phyloP scores from a whole-genome alignment of 2,888 invertebrate species.

The Yponomeuta malinellus region DNA sequence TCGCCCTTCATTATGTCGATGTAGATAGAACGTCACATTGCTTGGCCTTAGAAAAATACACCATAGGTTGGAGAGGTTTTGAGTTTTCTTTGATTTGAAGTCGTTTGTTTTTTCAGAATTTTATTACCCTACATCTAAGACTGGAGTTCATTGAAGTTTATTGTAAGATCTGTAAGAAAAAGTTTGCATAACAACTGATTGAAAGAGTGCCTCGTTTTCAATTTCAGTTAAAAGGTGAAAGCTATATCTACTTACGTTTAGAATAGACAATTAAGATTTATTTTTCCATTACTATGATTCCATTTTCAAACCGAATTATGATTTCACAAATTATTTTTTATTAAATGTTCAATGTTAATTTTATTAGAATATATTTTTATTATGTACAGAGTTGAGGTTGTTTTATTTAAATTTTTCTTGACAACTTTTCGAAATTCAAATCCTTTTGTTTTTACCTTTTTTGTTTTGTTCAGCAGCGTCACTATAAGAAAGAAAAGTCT shows the following conservation, averaged over 20 bases:
- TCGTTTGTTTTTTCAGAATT: too few species aligned
- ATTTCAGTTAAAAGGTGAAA: conserved; percentile 17
- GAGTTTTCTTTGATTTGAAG: too few species aligned
- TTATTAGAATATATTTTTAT: not conserved
- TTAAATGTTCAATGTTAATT: not conserved
- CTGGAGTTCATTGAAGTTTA: not conserved
- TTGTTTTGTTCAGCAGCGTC: too few species aligned
- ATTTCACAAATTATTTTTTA: not conserved
- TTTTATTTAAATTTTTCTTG: not conserved
- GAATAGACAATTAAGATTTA: not conserved
- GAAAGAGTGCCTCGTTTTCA: conserved; percentile 12
- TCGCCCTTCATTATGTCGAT: too few species aligned
- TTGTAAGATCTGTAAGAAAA: not conserved
- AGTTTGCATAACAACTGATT: not conserved
- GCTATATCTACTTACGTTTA: too few species aligned
- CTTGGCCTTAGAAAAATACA: too few species aligned
- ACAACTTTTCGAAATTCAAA: too few species aligned
- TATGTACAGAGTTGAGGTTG: not conserved
- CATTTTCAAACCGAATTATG: not conserved
- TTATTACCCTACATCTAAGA: too few species aligned
- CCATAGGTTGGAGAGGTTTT: too few species aligned
- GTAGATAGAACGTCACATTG: too few species aligned
- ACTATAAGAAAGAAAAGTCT: too few species aligned
- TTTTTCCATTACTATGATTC: not conserved
- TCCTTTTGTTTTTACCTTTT: too few species aligned